A percentile compares a stretch with the other conserved stretches of the same genome.
Conservation (phyloP, 30 jellyfish, hydroid and myxozoan genomes). For the Turritopsis dohrnii region DNA sequence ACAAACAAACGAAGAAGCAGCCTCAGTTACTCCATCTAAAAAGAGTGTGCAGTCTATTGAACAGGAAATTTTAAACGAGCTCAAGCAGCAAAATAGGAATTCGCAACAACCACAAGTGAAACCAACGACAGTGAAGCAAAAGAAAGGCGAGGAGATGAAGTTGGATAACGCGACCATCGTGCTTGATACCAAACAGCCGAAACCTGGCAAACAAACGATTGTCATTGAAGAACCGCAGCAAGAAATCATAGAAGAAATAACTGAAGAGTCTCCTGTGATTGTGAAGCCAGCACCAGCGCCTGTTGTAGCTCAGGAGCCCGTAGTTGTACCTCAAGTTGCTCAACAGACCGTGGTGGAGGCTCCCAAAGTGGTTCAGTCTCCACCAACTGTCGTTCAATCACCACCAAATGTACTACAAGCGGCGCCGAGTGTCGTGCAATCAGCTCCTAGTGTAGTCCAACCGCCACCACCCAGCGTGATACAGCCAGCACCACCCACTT, state of each 20-base stretch:
- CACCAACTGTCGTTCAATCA: conserved; percentile 9
- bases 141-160: neutral
- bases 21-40: neutral
- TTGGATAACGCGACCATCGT: neutral
- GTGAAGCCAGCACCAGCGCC: neutral
- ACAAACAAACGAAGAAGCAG: neutral
- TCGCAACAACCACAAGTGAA: neutral
- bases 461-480: neutral
- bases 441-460: neutral
- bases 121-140: neutral
- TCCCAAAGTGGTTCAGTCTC: neutral
- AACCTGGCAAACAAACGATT: neutral
- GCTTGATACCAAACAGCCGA: neutral
- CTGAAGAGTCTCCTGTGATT: neutral
- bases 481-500: neutral
- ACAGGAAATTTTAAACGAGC: neutral
- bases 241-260: neutral
- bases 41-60: neutral
- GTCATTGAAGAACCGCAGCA: neutral
- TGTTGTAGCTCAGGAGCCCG: neutral
- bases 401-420: conserved; percentile 2
- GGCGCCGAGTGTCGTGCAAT: neutral
- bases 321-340: neutral
- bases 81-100: neutral
- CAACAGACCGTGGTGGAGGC: neutral